Base-by-base conservation (phyloP, 2,797 vertebrate species). In the Myotis pilosus region DNA sequence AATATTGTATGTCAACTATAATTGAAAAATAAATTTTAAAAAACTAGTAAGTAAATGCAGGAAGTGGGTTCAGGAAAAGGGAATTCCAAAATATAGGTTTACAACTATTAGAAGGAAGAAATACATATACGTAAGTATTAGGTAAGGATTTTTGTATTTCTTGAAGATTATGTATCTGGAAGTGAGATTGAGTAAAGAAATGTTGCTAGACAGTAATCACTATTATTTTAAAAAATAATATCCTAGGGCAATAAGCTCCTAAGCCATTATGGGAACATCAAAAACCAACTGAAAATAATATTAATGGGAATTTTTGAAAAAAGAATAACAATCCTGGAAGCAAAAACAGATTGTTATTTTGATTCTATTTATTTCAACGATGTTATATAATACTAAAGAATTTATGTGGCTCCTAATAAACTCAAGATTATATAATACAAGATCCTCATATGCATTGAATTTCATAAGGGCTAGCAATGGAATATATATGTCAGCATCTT, bases 341-440 rank as follows among this genome's bases (percentile, higher is more conserved):
- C 49, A 74, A 91, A 94, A 94, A 44, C 10, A 83, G 60, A 88
- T 76, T 57, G 15, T 74, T 62, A 87, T 20, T 5, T 47, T 44
- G 9, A 78, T 55, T 94, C 47, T 80, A 38, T 79, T 76, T 47
- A 55, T 81, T 87, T 96, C 68, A 71, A 4, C 49, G 49, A 82
- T 62, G 1, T 78, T 80, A 62, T 53, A 38, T 38, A 38, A 38
- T 38, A 60, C 49, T 82, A 44, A 11, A 51, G 72, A 85, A 90
- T 71, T 88, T 33, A 85, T 92, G 51, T 64, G 64, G 13, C 25
- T 90, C 38, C 28, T 82, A 84, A 81, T 90, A 83, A 97, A 82
- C 17, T 88, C 57, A 75, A 87, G 20, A 5, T 17, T 74, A 76
- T 62, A 49, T 19, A 62, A 79, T 64, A 44, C 17, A 64, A 44